Conservation (phyloP, 1,140 invertebrate species). For the Geopemphigus sp. region DNA sequence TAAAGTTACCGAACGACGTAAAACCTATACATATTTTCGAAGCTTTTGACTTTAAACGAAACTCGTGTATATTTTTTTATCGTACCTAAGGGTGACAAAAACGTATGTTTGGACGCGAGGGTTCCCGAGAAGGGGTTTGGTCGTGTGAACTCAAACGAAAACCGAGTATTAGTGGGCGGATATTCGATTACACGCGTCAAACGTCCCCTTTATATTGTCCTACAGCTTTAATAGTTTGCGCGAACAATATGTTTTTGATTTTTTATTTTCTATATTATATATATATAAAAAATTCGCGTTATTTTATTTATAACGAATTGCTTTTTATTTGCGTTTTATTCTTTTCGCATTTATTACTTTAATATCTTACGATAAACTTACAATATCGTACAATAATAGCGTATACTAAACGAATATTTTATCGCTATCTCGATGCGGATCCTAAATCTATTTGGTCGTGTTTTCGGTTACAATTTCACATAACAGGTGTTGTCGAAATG, state of each 20-base stretch:
- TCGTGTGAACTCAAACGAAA: constrained; percentile 48
- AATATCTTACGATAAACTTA: background rate
- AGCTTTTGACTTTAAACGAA: constrained; percentile 30
- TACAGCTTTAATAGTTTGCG: constrained; percentile 14
- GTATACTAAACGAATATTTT: too few species aligned
- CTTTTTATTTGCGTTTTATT: too few species aligned
- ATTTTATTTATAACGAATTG: background rate
- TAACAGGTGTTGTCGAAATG: constrained; percentile 23
- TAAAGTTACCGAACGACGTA: background rate
- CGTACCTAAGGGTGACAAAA: constrained; percentile 20
- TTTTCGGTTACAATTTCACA: constrained; percentile 35
- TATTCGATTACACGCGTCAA: constrained; percentile 48
- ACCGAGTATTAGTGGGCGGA: constrained; percentile 48
- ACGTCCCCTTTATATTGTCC: background rate
- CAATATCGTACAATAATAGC: too few species aligned
- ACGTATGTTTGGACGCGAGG: constrained; percentile 20
- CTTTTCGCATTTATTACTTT: background rate
- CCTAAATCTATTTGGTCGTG: background rate
- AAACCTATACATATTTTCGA: background rate
- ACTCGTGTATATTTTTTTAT: constrained; percentile 1
- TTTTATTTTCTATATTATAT: too few species aligned
- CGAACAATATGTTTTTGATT: constrained; percentile 9
- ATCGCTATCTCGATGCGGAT: background rate
- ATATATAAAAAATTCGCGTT: too few species aligned
- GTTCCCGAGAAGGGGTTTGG: constrained; percentile 33